Evolutionary conservation across 2,797 vertebrate species (phyloP), one percentile per base, ranked within the genome.

Genomic region (Pseudomugil tenellus): DNA sequence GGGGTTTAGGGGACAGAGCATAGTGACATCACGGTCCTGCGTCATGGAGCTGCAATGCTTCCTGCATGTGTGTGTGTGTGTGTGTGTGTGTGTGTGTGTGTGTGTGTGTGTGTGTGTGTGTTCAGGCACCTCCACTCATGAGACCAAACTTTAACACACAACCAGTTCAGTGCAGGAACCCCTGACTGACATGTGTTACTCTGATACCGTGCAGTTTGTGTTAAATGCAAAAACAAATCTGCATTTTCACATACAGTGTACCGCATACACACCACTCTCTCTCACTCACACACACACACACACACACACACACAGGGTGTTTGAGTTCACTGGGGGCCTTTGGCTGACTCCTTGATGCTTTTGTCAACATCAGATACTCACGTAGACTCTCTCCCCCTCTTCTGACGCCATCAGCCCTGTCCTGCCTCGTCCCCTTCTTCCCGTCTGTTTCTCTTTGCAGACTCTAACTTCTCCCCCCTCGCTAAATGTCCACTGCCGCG

Each of bases 321-420:
- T 52, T 32, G 65, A 82, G 84, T 87, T 90, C 77, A 87, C 59
- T 70, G 74, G 67, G 83, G 79, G 66, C 62, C 79, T 82, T 84
- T 93, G 90, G 89, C 92, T 93, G 91, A 94, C 90, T 92, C 87
- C 84, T 70, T 70, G 53, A 74, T 85, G 89, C 83, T 79, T 92
- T 84, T 48, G 25, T 91, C 88, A 93, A 93, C 82, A 90, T 84
- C 80, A 90, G 87, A 90, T 56, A 52, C 79, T 91, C 92, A 81
- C 84, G 82, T 92, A 91, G 85, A 62, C 58, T 51, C 72, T 80
- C 74, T 90, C 78, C 81, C 70, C 76, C 64, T 70, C 69, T 62
- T 77, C 80, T 89, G 85, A 89, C 81, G 78, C 87, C 77, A 84
- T 81, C 70, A 26, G 25, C 66, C 64, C 64, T 69, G 67, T 31